Base-by-base conservation (phyloP, 2,797 vertebrate species). In the Pristis pectinata region DNA sequence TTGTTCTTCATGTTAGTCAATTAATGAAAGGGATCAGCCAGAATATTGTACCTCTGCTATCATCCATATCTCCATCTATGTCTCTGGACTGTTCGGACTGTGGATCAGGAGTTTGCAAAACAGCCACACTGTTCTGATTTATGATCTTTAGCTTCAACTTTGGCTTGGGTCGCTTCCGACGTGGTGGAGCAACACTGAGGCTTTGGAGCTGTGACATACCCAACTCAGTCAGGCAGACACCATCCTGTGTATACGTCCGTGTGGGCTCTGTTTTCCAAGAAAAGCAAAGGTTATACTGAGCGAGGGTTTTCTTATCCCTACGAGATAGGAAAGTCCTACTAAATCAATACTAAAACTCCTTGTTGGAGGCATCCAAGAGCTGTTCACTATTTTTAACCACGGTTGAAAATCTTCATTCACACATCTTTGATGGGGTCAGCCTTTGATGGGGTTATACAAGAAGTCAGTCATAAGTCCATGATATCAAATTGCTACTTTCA, bases 71-170 rank as follows among this genome's bases (percentile, higher is more conserved):
- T 92, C 98, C 98, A 83, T 99, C 92, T 70, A 94, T n/a, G 70
- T 94, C 98, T 94, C 99, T 97, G 94, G 98, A 98, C 95, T 98
- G 98, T 94, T 99, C 99, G 44, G 97, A 98, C 37, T 98, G 98
- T 44, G 97, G 97, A 95, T 99, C 99, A 76, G 98, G 97, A 53
- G 98, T 98, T 97, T 99, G 99, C 95, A 99, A 98, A 95, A 99
- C 99, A 8, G 99, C 98, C 96, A 99, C 99, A 53, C 99, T 99
- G 97, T 99, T 99, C 97, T 99, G 99, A 97, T 99, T 99, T 95
- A 99, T 99, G 96, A 99, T 99, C 97, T 99, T 99, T 96, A 99
- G 97, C 96, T 99, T 99, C 95, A 99, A 97, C 97, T 99, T 99
- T 95, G 99, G 99, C 96, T 99, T 99, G 91, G 98, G 97, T 95